A percentile compares a stretch with the other conserved stretches of the same genome.
These are phyloP conservation scores for Scyliorhinus canicula DNA, from an alignment of 2,797 vertebrate genomes.

Conservation along the genomic window DNA sequence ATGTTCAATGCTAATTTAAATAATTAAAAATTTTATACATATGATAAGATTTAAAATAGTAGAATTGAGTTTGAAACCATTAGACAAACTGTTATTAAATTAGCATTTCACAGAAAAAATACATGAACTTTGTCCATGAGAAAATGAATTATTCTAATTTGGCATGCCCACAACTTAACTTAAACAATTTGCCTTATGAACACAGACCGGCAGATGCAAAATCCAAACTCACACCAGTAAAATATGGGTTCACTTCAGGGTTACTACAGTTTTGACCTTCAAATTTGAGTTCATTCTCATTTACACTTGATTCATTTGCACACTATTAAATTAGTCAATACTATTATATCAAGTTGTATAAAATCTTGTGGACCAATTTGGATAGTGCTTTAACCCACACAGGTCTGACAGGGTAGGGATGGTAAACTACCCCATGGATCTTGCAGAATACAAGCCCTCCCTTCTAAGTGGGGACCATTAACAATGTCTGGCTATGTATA, in stretches of 20 bases:
- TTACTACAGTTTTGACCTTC: background rate
- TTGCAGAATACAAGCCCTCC: too few species aligned
- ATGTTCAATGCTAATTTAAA: constrained; percentile 20
- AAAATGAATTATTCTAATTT: background rate
- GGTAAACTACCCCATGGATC: too few species aligned
- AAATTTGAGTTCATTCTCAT: constrained; percentile 1
- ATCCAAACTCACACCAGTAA: background rate
- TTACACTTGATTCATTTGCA: background rate
- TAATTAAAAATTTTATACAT: background rate
- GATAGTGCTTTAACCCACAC: too few species aligned
- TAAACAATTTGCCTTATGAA: background rate
- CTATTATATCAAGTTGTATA: background rate
- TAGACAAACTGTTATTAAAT: background rate
- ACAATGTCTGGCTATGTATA: too few species aligned
- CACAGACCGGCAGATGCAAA: background rate
- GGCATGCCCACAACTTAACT: background rate
- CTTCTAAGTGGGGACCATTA: too few species aligned
- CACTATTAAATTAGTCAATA: background rate
- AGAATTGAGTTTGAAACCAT: constrained; percentile 13
- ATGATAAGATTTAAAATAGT: background rate
- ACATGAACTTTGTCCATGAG: background rate
- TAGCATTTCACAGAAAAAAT: background rate
- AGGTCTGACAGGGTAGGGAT: too few species aligned
- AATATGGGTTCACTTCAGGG: constrained; percentile 8
- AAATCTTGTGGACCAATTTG: background rate